Percentiles rank a stretch among this genome's conserved stretches.
These are phyloP conservation scores for Sylvietta virens DNA, from an alignment of 2,113 vertebrate genomes.

Conservation along the genomic window DNA sequence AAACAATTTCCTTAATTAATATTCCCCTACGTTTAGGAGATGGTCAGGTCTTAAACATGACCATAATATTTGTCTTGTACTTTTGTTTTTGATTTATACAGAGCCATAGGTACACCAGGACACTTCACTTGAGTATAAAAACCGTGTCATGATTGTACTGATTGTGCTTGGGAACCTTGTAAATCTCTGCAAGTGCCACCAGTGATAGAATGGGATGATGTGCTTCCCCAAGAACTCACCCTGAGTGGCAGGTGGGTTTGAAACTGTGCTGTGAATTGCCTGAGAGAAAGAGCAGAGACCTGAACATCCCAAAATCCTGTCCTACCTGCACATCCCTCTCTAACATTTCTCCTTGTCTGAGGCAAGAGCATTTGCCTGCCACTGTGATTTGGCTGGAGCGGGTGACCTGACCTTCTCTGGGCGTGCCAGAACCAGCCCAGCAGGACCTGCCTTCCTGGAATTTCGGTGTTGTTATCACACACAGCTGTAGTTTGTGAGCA, in stretches of 20 bases:
- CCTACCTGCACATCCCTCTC: not conserved
- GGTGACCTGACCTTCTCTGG: not conserved
- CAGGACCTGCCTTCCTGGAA: not conserved
- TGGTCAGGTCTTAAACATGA: not conserved
- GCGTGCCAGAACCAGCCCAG: too few relatives aligned
- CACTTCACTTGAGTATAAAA: not conserved
- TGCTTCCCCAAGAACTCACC: not conserved
- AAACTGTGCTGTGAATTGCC: not conserved
- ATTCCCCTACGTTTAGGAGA: not conserved
- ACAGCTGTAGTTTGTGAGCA: not conserved
- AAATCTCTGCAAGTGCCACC: not conserved
- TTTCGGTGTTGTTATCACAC: not conserved
- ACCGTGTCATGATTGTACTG: fast-evolving
- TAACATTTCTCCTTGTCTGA: not conserved
- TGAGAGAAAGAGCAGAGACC: not conserved
- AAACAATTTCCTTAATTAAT: not conserved
- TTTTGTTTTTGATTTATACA: not conserved
- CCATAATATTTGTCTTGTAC: not conserved
- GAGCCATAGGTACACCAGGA: not conserved
- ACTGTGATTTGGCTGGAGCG: not conserved
- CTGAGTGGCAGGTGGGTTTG: not conserved
- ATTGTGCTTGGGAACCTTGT: not conserved
- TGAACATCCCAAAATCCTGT: not conserved
- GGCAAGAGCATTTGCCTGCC: not conserved
- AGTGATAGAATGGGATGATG: too few relatives aligned